Evolutionary conservation across 2,888 invertebrate species (phyloP).

Genomic region (Megaustenia siamemsis): DNA sequence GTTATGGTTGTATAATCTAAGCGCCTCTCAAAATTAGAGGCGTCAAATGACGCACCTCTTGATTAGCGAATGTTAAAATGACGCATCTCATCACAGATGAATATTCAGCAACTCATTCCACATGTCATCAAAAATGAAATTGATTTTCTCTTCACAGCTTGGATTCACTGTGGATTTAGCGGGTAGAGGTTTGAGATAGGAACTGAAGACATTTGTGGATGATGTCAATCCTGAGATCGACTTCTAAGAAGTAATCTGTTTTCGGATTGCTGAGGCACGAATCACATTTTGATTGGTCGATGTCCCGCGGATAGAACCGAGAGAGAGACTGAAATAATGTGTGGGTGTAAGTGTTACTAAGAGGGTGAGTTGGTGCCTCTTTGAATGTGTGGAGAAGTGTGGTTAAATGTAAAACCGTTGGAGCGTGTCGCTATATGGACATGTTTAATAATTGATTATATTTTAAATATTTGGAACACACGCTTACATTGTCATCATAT

Average conservation of each 20-base stretch:
- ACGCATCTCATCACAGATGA: not conserved
- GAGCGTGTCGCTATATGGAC: not conserved
- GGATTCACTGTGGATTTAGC: not conserved
- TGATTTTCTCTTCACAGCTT: not conserved
- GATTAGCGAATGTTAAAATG: not conserved
- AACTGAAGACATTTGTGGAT: not conserved
- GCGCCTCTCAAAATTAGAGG: too few species aligned
- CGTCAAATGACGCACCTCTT: too few species aligned
- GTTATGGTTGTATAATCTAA: too few species aligned
- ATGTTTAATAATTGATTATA: too few species aligned
- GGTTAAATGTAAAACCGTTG: not conserved
- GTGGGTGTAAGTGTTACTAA: not conserved
- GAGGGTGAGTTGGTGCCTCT: not conserved
- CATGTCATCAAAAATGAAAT: constrained; percentile 9
- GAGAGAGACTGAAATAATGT: not conserved
- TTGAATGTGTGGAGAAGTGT: not conserved
- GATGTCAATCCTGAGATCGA: constrained; percentile 46
- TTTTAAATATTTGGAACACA: too few species aligned
- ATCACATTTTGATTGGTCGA: constrained; percentile 38
- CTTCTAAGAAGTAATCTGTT: constrained; percentile 50
- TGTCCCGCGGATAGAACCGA: not conserved
- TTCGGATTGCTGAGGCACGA: constrained; percentile 31
- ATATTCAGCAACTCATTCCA: constrained; percentile 10
- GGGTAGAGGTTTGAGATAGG: constrained; percentile 1
- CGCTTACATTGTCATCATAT: too few species aligned